phyloP scores from a whole-genome alignment of 2,888 invertebrate species.

The Chironomus tentans region DNA sequence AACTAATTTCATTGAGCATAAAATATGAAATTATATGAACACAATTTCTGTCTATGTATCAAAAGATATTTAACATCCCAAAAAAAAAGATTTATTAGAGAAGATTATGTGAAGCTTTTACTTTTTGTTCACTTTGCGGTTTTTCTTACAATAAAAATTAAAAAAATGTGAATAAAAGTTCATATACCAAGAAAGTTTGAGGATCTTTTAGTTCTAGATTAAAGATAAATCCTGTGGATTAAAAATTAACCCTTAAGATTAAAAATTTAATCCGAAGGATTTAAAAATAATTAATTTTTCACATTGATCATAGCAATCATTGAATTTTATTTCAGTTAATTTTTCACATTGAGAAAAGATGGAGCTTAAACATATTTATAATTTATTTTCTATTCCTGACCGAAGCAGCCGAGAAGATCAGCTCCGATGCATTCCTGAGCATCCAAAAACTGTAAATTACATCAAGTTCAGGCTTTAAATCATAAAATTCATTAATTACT shows the following conservation, averaged over 20 bases:
- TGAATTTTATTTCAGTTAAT: neutral
- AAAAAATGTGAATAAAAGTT: neutral
- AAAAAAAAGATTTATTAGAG: neutral
- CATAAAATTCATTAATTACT: no score
- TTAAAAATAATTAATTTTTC: neutral
- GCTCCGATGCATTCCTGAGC: neutral
- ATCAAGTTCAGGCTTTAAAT: no score
- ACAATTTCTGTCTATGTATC: no score
- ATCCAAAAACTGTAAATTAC: neutral
- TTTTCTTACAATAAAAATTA: neutral
- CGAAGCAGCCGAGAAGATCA: neutral
- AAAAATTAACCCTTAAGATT: no score
- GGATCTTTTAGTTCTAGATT: neutral
- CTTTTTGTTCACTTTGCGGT: neutral
- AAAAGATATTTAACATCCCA: neutral
- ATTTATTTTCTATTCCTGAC: neutral
- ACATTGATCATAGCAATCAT: neutral
- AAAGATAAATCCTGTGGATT: neutral
- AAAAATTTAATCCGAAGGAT: no score
- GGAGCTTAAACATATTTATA: neutral
- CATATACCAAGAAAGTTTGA: neutral
- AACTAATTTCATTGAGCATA: no score
- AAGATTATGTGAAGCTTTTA: neutral
- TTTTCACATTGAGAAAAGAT: neutral
- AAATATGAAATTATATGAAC: no score